These are phyloP conservation scores for Dissostichus mawsoni DNA, from an alignment of 2,113 vertebrate genomes.

Conservation along the genomic window DNA sequence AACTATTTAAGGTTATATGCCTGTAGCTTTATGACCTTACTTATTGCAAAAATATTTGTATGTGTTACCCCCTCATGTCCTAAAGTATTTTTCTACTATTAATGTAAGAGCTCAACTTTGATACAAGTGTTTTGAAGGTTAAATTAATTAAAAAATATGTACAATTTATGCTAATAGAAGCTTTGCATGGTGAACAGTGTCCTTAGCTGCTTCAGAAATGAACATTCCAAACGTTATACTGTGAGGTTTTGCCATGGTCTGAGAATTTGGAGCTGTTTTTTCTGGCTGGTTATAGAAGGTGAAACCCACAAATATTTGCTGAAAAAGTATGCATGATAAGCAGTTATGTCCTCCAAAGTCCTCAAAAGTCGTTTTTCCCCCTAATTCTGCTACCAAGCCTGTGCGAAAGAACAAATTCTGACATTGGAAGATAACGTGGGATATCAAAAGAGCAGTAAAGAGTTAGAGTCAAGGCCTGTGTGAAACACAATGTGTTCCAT, in stretches of 20 bases:
- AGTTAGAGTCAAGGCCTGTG: not conserved
- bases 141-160: not conserved
- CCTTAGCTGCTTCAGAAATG: not conserved
- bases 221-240: not conserved
- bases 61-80: not conserved
- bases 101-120: not conserved
- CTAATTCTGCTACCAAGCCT: not conserved
- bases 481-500: not conserved
- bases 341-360: constrained; percentile 8
- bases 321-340: not conserved
- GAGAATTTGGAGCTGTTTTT: constrained; percentile 7
- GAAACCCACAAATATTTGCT: constrained; percentile 4
- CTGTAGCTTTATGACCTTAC: not conserved
- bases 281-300: not conserved
- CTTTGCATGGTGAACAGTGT: not conserved
- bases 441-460: constrained; percentile 19
- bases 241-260: not conserved
- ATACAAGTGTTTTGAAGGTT: not conserved
- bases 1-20: not conserved
- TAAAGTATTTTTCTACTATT: not conserved
- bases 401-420: constrained; percentile 19
- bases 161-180: not conserved
- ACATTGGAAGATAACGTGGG: constrained; percentile 32
- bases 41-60: not conserved
- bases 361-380: not conserved